Conservation (phyloP, 2,113 vertebrate species). For the Cavia porcellus region DNA sequence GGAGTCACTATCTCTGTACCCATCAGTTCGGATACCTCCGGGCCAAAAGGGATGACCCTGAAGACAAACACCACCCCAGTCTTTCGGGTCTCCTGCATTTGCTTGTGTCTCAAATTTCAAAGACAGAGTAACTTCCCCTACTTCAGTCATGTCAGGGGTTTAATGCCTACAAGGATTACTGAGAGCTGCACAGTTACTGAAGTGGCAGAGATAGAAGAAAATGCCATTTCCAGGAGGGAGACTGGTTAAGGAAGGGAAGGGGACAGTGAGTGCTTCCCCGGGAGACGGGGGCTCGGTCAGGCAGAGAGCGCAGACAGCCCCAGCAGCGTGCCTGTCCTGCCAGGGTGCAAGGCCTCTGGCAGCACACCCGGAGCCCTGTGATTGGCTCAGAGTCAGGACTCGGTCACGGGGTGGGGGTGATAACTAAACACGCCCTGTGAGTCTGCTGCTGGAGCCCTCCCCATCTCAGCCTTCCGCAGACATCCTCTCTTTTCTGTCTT, state of each 20-base stretch:
- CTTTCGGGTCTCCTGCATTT: background rate
- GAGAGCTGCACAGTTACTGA: background rate
- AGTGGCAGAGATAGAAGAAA: background rate
- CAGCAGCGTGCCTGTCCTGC: background rate
- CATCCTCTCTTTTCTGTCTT: background rate
- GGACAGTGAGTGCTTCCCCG: background rate
- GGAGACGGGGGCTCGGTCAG: background rate
- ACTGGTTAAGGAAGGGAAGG: background rate
- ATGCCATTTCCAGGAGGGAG: background rate
- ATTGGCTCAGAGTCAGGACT: background rate
- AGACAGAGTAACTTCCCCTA: background rate
- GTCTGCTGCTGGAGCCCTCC: no score
- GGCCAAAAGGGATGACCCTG: no score
- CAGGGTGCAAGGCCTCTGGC: background rate
- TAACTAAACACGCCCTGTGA: no score
- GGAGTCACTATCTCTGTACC: background rate
- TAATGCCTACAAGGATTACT: background rate
- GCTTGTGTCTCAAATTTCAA: background rate
- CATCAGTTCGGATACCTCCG: background rate
- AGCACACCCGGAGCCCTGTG: background rate
- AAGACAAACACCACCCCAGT: rapidly evolving
- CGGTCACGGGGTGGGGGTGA: no score
- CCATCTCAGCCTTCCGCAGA: background rate
- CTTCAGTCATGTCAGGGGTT: background rate
- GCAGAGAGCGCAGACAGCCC: no score